These are phyloP conservation scores for Tinea semifulvella DNA, from an alignment of 2,888 invertebrate species.

Conservation along the genomic window DNA sequence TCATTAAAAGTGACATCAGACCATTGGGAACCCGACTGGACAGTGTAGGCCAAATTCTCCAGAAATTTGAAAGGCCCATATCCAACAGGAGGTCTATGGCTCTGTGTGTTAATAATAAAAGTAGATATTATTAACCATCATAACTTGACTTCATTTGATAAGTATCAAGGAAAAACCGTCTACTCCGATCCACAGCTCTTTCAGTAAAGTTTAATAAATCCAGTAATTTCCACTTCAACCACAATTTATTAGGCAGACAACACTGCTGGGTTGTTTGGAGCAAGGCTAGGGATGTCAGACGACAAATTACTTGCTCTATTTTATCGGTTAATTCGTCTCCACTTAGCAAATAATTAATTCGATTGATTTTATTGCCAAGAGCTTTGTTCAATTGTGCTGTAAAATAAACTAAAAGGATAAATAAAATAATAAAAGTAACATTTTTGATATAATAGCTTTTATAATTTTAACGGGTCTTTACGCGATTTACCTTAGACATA, in stretches of 20 bases:
- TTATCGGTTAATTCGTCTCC: slow-evolving; percentile 45
- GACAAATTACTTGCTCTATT: slow-evolving; percentile 42
- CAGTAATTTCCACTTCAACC: slow-evolving; percentile 50
- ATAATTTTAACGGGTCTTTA: too few species aligned
- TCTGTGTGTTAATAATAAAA: too few species aligned
- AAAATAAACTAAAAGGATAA: too few species aligned
- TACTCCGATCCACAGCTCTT: slow-evolving; percentile 41
- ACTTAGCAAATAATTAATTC: slow-evolving; percentile 26
- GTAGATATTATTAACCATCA: too few species aligned
- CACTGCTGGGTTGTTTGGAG: slow-evolving; percentile 29
- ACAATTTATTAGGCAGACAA: slow-evolving; percentile 35
- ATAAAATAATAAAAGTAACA: too few species aligned
- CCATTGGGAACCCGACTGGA: too few species aligned
- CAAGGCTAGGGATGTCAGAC: slow-evolving; percentile 46
- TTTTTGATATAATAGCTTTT: too few species aligned
- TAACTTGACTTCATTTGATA: slow-evolving; percentile 18
- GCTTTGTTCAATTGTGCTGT: neutral
- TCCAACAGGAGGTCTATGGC: too few species aligned
- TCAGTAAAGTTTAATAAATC: slow-evolving; percentile 49
- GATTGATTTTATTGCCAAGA: neutral
- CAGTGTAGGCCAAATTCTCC: too few species aligned
- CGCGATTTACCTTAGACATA: too few species aligned
- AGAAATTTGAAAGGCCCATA: too few species aligned
- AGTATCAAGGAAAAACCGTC: slow-evolving; percentile 30
- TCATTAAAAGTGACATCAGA: too few species aligned